Conservation (phyloP, 2,113 vertebrate genomes). For the Alaudala cheleensis region DNA sequence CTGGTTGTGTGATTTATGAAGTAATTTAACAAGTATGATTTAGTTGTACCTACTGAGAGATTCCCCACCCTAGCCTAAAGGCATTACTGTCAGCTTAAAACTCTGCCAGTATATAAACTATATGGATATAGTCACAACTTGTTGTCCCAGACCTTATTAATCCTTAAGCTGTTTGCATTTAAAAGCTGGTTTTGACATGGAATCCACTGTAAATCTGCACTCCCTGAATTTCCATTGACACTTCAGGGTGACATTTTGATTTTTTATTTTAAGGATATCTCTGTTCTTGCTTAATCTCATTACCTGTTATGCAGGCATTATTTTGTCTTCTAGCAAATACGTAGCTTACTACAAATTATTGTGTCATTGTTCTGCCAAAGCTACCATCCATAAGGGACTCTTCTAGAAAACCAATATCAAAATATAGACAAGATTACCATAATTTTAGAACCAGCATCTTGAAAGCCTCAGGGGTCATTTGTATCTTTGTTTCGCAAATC, state of each 20-base stretch:
- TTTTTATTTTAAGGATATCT: slow-evolving; percentile 57
- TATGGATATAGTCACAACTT: slow-evolving; percentile 60
- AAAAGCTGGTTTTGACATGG: slow-evolving; percentile 63
- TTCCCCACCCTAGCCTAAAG: slow-evolving; percentile 44
- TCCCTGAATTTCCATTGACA: slow-evolving; percentile 59
- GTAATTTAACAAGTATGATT: slow-evolving; percentile 48
- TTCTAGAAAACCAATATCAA: slow-evolving; percentile 44
- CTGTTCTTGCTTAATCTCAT: slow-evolving; percentile 60
- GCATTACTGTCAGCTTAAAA: slow-evolving; percentile 62
- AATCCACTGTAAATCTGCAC: slow-evolving; percentile 45
- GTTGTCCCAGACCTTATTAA: slow-evolving; percentile 69
- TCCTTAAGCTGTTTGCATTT: slow-evolving; percentile 57
- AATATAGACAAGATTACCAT: slow-evolving; percentile 62
- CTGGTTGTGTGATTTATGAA: slow-evolving; percentile 26
- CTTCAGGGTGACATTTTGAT: slow-evolving; percentile 54
- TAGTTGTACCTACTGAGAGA: slow-evolving; percentile 38
- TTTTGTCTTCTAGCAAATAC: slow-evolving; percentile 19
- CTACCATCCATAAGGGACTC: slow-evolving; percentile 53
- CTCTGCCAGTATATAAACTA: slow-evolving; percentile 57
- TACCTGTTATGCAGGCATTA: slow-evolving; percentile 49
- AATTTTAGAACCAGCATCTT: slow-evolving; percentile 53
- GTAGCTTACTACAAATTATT: slow-evolving; percentile 59
- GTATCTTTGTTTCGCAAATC: slow-evolving; percentile 51
- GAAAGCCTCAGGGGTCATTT: slow-evolving; percentile 44
- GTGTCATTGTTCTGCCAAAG: slow-evolving; percentile 61